Conservation (phyloP, 2,797 vertebrate genomes). For the Vireo griseus region DNA sequence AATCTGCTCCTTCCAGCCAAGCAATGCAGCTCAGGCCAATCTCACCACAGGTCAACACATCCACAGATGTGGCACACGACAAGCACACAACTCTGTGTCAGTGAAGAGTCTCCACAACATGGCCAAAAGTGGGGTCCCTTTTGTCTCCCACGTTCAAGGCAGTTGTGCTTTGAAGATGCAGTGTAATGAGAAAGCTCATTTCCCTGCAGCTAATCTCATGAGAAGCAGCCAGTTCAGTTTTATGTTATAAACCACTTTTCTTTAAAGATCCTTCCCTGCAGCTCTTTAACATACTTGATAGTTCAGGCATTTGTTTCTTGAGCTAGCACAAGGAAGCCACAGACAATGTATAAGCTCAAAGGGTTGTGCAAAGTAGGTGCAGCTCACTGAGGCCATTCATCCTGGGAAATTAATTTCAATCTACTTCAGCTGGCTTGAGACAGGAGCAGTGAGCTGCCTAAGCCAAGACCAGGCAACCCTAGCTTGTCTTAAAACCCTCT, state of each 20-base stretch:
- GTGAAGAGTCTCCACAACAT: background rate
- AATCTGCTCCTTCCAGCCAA: background rate
- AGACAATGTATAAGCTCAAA: background rate
- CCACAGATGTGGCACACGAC: background rate
- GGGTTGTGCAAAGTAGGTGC: background rate
- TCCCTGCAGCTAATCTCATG: background rate
- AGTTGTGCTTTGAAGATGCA: background rate
- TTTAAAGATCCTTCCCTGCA: conserved; percentile 2
- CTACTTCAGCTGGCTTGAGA: background rate
- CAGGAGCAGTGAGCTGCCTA: background rate
- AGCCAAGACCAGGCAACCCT: background rate
- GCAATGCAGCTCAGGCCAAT: background rate
- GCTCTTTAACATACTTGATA: conserved; percentile 1
- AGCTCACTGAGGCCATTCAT: background rate
- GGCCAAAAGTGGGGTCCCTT: background rate
- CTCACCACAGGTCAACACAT: rapidly evolving
- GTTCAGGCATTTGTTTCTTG: background rate
- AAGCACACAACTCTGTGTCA: background rate
- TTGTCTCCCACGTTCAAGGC: background rate
- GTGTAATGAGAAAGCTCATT: background rate
- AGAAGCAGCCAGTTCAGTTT: conserved; percentile 6
- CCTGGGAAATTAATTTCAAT: background rate
- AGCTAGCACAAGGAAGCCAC: background rate
- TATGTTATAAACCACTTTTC: background rate
- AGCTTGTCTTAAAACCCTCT: background rate